phyloP scores from a whole-genome alignment of 2,797 vertebrate species.

The Bradypodion ventrale region DNA sequence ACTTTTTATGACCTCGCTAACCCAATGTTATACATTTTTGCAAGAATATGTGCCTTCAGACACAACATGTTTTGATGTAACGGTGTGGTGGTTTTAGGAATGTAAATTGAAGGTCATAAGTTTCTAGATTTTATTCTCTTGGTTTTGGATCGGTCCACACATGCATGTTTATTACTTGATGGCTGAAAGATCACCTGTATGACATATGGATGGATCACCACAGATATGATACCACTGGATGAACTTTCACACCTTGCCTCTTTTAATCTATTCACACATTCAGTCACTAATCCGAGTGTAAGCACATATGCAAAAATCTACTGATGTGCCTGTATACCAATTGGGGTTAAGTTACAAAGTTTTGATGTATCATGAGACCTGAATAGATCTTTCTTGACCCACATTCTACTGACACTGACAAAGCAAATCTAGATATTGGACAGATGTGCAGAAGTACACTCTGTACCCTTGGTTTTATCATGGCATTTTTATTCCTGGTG shows the following conservation, averaged over 20 bases:
- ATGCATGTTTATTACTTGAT: not conserved
- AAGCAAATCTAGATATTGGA: not conserved
- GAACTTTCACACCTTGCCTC: not conserved
- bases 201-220: not conserved
- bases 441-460: not conserved
- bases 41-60: not conserved
- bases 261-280: not conserved
- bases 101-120: not conserved
- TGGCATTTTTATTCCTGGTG: no score
- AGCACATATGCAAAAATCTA: not conserved
- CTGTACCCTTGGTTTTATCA: no score
- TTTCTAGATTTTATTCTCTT: not conserved
- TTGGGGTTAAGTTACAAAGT: not conserved
- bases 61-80: not conserved
- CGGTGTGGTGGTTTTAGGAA: not conserved
- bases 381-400: not conserved
- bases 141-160: not conserved
- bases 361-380: not conserved
- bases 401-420: not conserved
- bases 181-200: not conserved
- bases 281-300: not conserved
- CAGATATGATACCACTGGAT: not conserved
- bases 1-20: not conserved
- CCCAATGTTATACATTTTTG: not conserved
- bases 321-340: not conserved